phyloP scores from a whole-genome alignment of 1,140 invertebrate species.

The Bombus balteatus region DNA sequence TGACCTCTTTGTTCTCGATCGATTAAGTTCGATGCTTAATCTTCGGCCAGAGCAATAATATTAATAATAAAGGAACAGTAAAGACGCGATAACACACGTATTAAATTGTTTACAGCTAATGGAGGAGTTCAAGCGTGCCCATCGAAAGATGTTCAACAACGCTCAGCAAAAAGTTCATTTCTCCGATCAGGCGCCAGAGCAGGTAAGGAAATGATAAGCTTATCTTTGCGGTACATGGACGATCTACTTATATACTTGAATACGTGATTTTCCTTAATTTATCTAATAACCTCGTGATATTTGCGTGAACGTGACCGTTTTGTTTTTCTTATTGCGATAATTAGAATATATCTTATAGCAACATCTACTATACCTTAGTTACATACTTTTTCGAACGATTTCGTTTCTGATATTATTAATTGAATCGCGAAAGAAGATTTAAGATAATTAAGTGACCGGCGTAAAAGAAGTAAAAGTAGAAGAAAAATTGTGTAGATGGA shows the following conservation, averaged over 20 bases:
- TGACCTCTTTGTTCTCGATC: neutral
- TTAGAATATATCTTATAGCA: neutral
- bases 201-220: slow-evolving; percentile 66
- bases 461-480: too few species aligned
- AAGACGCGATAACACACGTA: neutral
- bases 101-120: slow-evolving; percentile 85
- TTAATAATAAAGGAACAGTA: neutral
- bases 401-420: neutral
- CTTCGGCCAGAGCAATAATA: neutral
- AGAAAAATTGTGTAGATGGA: neutral
- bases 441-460: too few species aligned
- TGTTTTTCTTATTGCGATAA: too few species aligned
- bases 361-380: too few species aligned
- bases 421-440: neutral
- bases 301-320: neutral
- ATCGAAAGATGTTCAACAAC: slow-evolving; percentile 91
- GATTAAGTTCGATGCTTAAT: neutral
- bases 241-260: too few species aligned
- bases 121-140: slow-evolving; percentile 93
- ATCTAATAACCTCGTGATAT: neutral
- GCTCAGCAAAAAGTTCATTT: slow-evolving; percentile 73
- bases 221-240: neutral
- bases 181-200: slow-evolving; percentile 65
- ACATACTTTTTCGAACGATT: neutral
- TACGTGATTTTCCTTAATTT: neutral